phyloP scores from a whole-genome alignment of 2,797 vertebrate genomes.

The Limnodromus scolopaceus region DNA sequence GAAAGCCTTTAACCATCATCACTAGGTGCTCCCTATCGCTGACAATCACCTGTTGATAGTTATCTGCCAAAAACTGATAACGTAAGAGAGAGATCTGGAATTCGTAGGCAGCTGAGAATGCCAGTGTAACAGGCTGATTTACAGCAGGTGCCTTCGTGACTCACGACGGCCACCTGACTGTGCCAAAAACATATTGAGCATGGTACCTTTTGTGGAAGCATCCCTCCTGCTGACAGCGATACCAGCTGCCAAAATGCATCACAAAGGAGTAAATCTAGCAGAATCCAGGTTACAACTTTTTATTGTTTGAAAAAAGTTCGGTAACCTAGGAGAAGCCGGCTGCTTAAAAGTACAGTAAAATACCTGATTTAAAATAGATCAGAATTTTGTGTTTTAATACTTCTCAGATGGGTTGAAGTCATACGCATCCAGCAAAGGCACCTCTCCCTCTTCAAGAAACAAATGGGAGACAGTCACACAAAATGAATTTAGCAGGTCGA shows the following conservation, averaged over 20 bases:
- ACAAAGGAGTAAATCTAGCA: background rate
- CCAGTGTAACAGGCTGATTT: slow-evolving; percentile 14
- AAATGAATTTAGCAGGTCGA: background rate
- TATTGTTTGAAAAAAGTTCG: background rate
- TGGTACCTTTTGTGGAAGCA: background rate
- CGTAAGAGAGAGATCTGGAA: slow-evolving; percentile 6
- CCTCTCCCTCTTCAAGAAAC: background rate
- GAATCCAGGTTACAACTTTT: background rate
- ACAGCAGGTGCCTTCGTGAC: slow-evolving; percentile 55
- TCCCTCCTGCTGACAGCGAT: background rate
- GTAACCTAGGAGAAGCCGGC: background rate
- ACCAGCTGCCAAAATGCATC: background rate
- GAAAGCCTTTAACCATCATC: slow-evolving; percentile 17
- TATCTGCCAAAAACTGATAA: background rate
- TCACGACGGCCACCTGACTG: background rate
- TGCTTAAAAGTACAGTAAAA: background rate
- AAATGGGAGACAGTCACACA: background rate
- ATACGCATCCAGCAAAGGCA: background rate
- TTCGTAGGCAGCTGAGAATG: slow-evolving; percentile 6
- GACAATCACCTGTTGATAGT: slow-evolving; percentile 15
- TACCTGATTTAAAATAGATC: background rate
- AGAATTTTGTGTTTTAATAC: background rate
- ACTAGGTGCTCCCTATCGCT: background rate
- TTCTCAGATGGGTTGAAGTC: background rate
- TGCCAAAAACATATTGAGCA: slow-evolving; percentile 27